These are phyloP conservation scores for Himalopsyche anomala DNA, from an alignment of 2,888 invertebrate genomes.

Conservation along the genomic window DNA sequence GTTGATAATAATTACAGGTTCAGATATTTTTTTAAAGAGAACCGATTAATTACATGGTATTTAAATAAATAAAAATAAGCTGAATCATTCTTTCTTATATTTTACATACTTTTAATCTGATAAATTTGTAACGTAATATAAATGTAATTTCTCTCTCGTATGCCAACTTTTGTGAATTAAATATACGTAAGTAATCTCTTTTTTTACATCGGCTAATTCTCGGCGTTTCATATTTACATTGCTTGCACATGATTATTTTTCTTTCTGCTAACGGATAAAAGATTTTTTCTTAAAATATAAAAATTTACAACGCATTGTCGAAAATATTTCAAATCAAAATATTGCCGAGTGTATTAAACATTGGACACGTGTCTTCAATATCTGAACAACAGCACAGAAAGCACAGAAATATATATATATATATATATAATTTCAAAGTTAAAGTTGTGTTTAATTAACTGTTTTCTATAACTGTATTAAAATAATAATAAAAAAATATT, in stretches of 20 bases:
- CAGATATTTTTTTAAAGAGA: no score
- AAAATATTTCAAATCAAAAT: slow-evolving; percentile 25
- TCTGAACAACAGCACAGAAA: no score
- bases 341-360: slow-evolving; percentile 23
- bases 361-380: slow-evolving; percentile 14
- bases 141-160: not conserved
- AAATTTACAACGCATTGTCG: not conserved
- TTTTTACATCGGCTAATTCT: slow-evolving; percentile 22
- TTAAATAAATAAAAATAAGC: no score
- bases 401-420: no score
- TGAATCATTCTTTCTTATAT: no score
- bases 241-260: slow-evolving; percentile 38
- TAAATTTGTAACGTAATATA: no score
- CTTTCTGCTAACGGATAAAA: slow-evolving; percentile 34
- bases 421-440: no score
- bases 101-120: no score
- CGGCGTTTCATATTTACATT: slow-evolving; percentile 32
- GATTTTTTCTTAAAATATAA: slow-evolving; percentile 29
- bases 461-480: no score
- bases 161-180: not conserved
- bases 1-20: no score
- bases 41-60: not conserved
- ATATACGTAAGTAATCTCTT: slow-evolving; percentile 20
- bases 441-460: no score
- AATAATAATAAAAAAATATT: no score